phyloP scores from a whole-genome alignment of 2,113 vertebrate species.

The Barnardius zonarius region DNA sequence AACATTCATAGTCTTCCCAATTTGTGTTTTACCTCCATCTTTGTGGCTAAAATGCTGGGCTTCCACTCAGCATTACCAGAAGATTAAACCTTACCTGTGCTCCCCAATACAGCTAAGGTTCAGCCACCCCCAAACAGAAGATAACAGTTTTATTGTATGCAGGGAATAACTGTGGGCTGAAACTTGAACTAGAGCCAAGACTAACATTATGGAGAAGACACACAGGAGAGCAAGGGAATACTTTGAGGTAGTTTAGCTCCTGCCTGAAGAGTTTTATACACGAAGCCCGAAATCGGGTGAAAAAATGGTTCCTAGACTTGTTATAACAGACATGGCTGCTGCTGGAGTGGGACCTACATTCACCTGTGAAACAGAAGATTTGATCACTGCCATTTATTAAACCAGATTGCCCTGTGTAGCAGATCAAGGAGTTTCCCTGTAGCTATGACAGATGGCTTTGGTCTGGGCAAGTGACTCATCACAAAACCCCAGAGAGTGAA shows the following conservation, averaged over 20 bases:
- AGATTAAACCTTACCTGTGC: not conserved
- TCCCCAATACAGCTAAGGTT: not conserved
- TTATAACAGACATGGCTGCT: not conserved
- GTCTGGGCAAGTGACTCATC: conserved; percentile 20
- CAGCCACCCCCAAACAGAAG: not conserved
- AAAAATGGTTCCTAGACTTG: not conserved
- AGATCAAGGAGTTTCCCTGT: not conserved
- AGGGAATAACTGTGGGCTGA: not conserved
- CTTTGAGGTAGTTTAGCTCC: not conserved
- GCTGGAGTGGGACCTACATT: not conserved
- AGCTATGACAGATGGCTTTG: conserved; percentile 16
- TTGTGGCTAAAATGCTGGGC: not conserved
- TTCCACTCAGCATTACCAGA: not conserved
- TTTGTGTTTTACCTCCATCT: not conserved
- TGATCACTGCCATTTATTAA: not conserved
- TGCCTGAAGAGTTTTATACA: not conserved
- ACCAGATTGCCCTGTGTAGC: not conserved
- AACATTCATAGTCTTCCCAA: not conserved
- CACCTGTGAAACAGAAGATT: not conserved
- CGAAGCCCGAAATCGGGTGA: not conserved
- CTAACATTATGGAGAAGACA: not conserved
- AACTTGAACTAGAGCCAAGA: not conserved
- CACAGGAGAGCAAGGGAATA: not conserved
- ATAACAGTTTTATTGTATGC: not conserved
- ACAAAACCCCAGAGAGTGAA: not conserved